These are phyloP conservation scores for Acronicta alni DNA, from an alignment of 2,888 invertebrate genomes.

Conservation along the genomic window DNA sequence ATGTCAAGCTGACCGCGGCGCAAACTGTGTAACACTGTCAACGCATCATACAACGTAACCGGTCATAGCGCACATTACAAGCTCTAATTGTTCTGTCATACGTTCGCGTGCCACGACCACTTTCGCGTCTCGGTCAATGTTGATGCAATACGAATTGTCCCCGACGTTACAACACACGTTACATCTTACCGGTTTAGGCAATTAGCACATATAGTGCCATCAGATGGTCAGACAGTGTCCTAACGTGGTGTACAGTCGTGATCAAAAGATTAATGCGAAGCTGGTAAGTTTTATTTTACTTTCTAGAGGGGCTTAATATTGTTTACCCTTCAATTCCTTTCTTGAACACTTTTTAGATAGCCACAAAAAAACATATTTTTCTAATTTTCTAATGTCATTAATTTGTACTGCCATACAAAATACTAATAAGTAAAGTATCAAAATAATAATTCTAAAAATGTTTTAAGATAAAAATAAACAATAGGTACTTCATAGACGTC, in stretches of 20 bases:
- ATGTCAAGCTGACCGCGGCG: neutral
- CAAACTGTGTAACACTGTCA: constrained; percentile 1
- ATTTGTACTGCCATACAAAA: no score
- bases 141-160: constrained; percentile 65
- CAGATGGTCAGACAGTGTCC: constrained; percentile 44
- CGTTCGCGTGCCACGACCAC: constrained; percentile 56
- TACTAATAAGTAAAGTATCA: no score
- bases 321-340: no score
- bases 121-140: constrained; percentile 65
- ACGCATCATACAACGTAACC: constrained; percentile 6
- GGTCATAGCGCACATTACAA: constrained; percentile 50
- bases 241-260: constrained; percentile 57
- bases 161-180: constrained; percentile 51
- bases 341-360: no score
- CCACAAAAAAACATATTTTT: no score
- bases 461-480: no score
- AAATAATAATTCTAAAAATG: no score
- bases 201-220: constrained; percentile 66
- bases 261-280: constrained; percentile 8
- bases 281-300: no score
- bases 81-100: constrained; percentile 72
- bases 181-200: constrained; percentile 48
- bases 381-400: no score
- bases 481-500: no score
- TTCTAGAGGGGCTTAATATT: no score